Evolutionary conservation across 1,140 invertebrate genomes (phyloP).

Genomic region (Gonioctena quinquepunctata): DNA sequence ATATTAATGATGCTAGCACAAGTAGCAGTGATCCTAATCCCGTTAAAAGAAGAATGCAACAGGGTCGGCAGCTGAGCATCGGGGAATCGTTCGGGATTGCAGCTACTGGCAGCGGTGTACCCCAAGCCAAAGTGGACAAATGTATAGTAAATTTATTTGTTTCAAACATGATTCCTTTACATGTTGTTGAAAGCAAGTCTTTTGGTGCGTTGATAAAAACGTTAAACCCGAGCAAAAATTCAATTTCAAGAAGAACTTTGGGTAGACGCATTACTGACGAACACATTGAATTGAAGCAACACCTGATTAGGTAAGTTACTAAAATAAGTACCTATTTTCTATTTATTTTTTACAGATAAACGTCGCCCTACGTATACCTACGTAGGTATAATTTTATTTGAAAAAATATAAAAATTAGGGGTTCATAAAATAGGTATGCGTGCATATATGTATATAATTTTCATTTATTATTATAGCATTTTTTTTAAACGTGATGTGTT

Average conservation of each 20-base stretch:
- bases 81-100: neutral
- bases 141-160: neutral
- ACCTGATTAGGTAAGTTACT: neutral
- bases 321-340: neutral
- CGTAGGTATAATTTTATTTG: neutral
- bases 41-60: neutral
- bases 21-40: neutral
- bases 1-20: neutral
- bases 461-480: no score
- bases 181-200: neutral
- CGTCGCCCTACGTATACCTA: neutral
- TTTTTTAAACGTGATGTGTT: neutral
- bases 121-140: neutral
- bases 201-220: neutral
- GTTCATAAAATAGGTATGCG: neutral
- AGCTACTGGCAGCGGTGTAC: neutral
- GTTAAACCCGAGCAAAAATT: neutral
- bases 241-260: neutral
- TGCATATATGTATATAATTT: neutral
- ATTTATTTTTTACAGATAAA: neutral
- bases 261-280: neutral
- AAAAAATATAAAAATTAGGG: neutral
- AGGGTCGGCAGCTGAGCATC: neutral
- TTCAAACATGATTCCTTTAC: neutral
- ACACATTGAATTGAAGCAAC: neutral